Percentiles rank a stretch among this genome's conserved stretches.
Conservation (phyloP, 2,888 invertebrate genomes). For the Amitus sp. region DNA sequence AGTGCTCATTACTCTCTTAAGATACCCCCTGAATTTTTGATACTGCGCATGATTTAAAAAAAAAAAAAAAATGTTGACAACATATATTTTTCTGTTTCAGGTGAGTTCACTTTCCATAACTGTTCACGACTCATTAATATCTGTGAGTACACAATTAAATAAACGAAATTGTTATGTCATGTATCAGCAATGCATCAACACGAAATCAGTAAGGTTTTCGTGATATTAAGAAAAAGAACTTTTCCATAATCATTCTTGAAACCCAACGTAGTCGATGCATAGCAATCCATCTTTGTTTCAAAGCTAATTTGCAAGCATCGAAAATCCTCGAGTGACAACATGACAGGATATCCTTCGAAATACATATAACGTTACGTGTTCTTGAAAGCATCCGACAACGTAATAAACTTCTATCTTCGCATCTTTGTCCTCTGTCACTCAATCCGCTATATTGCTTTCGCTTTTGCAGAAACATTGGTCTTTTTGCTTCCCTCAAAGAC, state of each 20-base stretch:
- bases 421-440: constrained; percentile 13
- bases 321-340: constrained; percentile 28
- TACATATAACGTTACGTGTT: constrained; percentile 45
- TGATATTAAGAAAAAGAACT: constrained; percentile 27
- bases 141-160: too few species aligned
- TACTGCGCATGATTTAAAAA: too few species aligned
- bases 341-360: constrained; percentile 33
- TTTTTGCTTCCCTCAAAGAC: constrained; percentile 45
- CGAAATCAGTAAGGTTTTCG: constrained; percentile 24
- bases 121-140: too few species aligned
- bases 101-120: too few species aligned
- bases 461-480: constrained; percentile 35
- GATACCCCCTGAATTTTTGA: too few species aligned
- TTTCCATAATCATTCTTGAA: too few species aligned
- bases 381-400: constrained; percentile 40
- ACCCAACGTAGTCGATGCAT: too few species aligned
- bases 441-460: constrained; percentile 15
- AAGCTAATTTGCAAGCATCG: constrained; percentile 44
- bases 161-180: too few species aligned
- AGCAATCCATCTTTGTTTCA: constrained; percentile 38
- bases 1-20: too few species aligned
- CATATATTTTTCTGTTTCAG: constrained; percentile 51
- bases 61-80: too few species aligned
- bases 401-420: constrained; percentile 43
- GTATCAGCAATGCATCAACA: too few species aligned